Evolutionary conservation across 2,888 invertebrate species (phyloP), one percentile per base, ranked within the genome.

Genomic region (Acrobasis consociella): DNA sequence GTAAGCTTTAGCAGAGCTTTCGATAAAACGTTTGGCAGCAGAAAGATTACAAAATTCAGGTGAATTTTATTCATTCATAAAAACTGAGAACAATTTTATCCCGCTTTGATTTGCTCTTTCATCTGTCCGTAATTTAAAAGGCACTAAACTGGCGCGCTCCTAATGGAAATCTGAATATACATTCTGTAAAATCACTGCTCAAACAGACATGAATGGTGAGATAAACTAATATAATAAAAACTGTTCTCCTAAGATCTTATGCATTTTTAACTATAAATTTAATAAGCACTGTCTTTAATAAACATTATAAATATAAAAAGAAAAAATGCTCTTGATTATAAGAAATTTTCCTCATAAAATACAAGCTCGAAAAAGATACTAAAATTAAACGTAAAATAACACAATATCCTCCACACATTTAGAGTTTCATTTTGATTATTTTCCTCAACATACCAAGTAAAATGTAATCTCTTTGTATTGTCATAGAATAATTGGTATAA

Each of bases 401-500:
- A 46, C 13, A 46, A 46, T 46, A 46, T 46, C 11, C n/a, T 13
- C 46, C 46, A 13, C n/a, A 46, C 5, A 46, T 46, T 46, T 11
- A 13, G n/a, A 5, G 46, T 46, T 46, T 46, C 46, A 46, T 46
- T 46, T 46, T 13, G n/a, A 9, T 46, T 3, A 46, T 46, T 46
- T 46, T 46, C 46, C 46, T 46, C 13, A 1, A 10, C 13, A n/a
- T 46, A 13, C 46, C n/a, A n/a, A 46, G n/a, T 13, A 46, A 65
- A 63, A 64, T 63, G 50, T 60, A 65, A 64, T 53, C 22, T 49
- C 22, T 52, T 51, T 56, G 56, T 51, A 59, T 55, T 49, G 49
- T 58, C 38, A 31, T 31, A 5, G 31, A 31, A 31, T 31, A 31
- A 31, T 31, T 31, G 5, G 31, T 31, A 31, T 22, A 2, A 22